Percentiles rank a stretch among this genome's conserved stretches.
phyloP scores from a whole-genome alignment of 64 coral and sea anemone genomes.

The Porites australiensis region DNA sequence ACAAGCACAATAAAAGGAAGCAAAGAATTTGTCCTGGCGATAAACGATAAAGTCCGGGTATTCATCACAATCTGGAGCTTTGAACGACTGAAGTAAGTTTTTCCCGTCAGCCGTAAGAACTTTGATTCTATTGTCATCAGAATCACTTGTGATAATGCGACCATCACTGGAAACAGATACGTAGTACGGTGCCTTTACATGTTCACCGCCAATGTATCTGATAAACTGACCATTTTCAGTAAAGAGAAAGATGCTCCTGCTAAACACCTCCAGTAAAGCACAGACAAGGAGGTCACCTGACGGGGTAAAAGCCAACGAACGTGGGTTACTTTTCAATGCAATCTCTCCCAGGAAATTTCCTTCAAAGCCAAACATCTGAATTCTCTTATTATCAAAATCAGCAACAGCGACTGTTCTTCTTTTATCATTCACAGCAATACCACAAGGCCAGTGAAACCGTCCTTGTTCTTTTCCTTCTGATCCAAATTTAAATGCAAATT shows the following conservation, averaged over 20 bases:
- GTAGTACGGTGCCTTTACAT: not conserved
- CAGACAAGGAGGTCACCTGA: not conserved
- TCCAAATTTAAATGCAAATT: no score
- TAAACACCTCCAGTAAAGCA: no score
- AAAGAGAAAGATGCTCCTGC: no score
- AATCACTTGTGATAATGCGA: not conserved
- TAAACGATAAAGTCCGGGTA: not conserved
- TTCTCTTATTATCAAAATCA: not conserved
- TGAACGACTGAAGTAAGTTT: no score
- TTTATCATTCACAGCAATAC: not conserved
- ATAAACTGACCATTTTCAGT: not conserved
- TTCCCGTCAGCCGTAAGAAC: not conserved
- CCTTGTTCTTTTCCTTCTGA: not conserved
- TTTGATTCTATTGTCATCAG: not conserved
- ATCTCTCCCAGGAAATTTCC: slow-evolving; percentile 13
- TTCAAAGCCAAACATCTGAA: slow-evolving; percentile 25
- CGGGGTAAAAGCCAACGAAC: not conserved
- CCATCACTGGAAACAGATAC: not conserved
- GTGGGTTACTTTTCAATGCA: not conserved
- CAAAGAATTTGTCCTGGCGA: not conserved
- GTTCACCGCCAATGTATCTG: not conserved
- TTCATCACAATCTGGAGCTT: not conserved
- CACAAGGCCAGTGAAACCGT: not conserved
- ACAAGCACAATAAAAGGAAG: not conserved
- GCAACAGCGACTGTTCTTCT: not conserved